Evolutionary conservation across 2,797 vertebrate species (phyloP).

Genomic region (Myotis pilosus): DNA sequence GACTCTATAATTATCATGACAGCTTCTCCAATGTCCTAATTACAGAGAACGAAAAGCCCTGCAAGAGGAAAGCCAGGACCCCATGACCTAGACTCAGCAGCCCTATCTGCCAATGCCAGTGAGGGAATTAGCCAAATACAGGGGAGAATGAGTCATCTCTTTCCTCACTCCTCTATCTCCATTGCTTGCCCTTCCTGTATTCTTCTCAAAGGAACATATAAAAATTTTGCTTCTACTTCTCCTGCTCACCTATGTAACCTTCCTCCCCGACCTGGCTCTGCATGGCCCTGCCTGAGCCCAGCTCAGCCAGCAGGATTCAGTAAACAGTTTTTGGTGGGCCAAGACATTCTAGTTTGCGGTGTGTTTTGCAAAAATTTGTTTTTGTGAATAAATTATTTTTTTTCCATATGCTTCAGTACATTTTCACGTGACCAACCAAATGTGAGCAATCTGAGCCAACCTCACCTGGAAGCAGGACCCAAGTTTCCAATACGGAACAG

Average conservation of each 20-base stretch:
- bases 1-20: conserved; percentile 56
- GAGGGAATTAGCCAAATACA: conserved; percentile 34
- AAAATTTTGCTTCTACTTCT: conserved; percentile 8
- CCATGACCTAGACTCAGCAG: not conserved
- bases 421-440: not conserved
- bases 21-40: conserved; percentile 48
- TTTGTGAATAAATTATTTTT: not conserved
- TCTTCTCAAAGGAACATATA: conserved; percentile 16
- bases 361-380: not conserved
- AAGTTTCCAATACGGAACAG: not conserved
- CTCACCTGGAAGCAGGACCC: not conserved
- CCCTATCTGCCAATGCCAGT: not conserved
- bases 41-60: conserved; percentile 27
- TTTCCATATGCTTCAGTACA: not conserved
- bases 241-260: not conserved
- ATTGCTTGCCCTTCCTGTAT: conserved; percentile 16
- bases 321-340: not conserved
- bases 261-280: not conserved
- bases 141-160: conserved; percentile 16
- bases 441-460: not conserved
- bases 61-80: conserved; percentile 43
- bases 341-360: not conserved
- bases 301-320: not conserved
- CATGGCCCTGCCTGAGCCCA: not conserved
- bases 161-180: not conserved